Conservation (phyloP, 2,113 vertebrate genomes). For the Cebus imitator region DNA sequence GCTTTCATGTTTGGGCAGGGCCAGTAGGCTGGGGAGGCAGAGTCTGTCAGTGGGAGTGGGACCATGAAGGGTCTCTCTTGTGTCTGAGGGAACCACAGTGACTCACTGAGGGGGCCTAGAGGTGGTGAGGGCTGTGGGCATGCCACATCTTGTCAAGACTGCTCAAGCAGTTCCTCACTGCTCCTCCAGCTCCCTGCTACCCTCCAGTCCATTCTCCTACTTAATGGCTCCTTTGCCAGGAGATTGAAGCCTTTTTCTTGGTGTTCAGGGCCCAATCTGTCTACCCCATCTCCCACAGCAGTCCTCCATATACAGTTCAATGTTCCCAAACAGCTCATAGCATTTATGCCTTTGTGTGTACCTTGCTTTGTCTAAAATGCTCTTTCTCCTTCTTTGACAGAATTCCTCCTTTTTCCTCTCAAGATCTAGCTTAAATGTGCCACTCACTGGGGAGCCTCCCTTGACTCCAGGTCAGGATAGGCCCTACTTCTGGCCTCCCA, state of each 20-base stretch:
- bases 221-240: neutral
- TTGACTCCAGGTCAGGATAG: neutral
- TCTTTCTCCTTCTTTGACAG: neutral
- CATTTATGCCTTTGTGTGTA: neutral
- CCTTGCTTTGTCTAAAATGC: too few species aligned
- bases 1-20: neutral
- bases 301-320: neutral
- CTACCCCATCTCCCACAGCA: neutral
- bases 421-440: neutral
- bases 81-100: neutral
- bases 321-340: neutral
- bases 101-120: neutral
- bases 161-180: neutral
- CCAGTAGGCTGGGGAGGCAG: neutral
- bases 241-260: neutral
- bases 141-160: neutral
- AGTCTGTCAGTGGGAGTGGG: neutral
- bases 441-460: neutral
- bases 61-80: neutral
- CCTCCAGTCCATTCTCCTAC: neutral
- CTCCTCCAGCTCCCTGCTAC: neutral
- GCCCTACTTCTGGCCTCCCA: neutral
- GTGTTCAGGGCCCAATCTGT: neutral
- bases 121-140: neutral
- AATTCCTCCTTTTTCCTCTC: neutral